Conservation (phyloP, 1,140 invertebrate species). For the Acyrthosiphon pisum region DNA sequence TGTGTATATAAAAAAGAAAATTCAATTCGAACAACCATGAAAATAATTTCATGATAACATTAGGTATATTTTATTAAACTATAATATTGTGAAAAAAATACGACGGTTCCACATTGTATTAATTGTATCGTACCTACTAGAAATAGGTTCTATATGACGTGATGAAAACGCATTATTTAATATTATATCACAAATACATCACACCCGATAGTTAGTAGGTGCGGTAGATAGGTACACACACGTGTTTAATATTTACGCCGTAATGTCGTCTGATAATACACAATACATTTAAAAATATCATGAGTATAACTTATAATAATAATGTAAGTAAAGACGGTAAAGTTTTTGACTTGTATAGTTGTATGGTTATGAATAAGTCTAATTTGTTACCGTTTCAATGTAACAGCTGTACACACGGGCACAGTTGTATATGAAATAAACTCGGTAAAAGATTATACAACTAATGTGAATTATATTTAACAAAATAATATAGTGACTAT, state of each 20-base stretch:
- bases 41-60: not conserved
- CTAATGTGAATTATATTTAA: slow-evolving; percentile 1
- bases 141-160: not conserved
- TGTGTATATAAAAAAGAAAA: not conserved
- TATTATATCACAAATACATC: not conserved
- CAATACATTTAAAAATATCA: not conserved
- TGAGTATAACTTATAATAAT: not conserved
- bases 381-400: not conserved
- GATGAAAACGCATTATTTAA: not conserved
- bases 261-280: not conserved
- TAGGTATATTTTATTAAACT: too few species aligned
- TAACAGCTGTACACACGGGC: not conserved
- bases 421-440: not conserved
- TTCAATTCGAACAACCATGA: not conserved
- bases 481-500: slow-evolving; percentile 12
- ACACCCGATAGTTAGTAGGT: not conserved
- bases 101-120: not conserved
- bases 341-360: not conserved
- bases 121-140: not conserved
- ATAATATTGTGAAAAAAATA: not conserved
- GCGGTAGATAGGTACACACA: not conserved
- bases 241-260: not conserved
- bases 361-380: not conserved
- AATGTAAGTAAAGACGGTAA: not conserved
- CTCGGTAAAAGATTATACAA: not conserved